Evolutionary conservation across 2,888 invertebrate genomes (phyloP), one percentile per base, ranked within the genome.

Genomic region (Tenthredo distinguenda): DNA sequence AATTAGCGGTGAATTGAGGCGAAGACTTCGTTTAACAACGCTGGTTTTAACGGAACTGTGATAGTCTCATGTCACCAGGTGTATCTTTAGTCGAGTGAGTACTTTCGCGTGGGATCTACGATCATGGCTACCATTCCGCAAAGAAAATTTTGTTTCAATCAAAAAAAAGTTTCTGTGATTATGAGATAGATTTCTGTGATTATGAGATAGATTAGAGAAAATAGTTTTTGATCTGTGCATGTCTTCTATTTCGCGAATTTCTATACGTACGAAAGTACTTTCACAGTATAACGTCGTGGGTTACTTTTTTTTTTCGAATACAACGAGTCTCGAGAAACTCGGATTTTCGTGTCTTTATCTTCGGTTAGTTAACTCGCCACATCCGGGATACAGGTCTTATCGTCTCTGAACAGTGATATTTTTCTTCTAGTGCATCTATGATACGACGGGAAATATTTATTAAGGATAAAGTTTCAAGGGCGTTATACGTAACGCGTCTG

Each of bases 11-110:
- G 68, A 68, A 68, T 74, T 43, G 40, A 74, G 21, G 26, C 18
- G 77, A 50, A 31, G 55, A 77, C 77, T 21, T 43, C 26, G 21
- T 74, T 26, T 26, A 26, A 50, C 6, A 21, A n/a, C 77, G 31
- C 31, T 26, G 47, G 31, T 55, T 77, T 55, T 18, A 77, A 77
- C 50, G 50, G 55, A 77, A 77, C 34, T 50, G 31, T n/a, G 55
- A 77, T 31, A 77, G 31, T 77, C 77, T 77, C 50, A 77, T 77
- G 77, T 77, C 77, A 50, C 77, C 77, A 10, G 34, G 34, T 77
- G 77, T 77, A 77, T 55, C 47, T 31, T 50, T 77, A 77, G 77
- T 55, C 50, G 50, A 77, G 77, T 77, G 43, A 74, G 72, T 74
- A 43, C n/a, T 72, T 37, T 6, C 1, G 2, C 40, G 76, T 76